Conservation (phyloP, 2,113 vertebrate species). For the Pangasianodon hypophthalmus region DNA sequence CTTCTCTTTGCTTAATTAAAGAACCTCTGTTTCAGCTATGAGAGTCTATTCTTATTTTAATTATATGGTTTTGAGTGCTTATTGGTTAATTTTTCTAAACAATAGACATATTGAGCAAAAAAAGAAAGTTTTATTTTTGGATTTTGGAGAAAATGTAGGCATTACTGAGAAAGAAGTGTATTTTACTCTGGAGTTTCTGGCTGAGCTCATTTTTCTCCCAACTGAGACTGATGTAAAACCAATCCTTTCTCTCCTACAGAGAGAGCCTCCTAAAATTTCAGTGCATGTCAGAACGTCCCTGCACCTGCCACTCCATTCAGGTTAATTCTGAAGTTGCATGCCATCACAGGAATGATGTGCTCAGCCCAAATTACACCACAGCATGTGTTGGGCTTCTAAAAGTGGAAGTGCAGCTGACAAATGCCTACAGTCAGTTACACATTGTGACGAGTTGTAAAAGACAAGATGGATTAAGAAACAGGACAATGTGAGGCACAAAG, state of each 20-base stretch:
- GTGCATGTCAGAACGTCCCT: slow-evolving; percentile 3
- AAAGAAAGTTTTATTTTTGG: not conserved
- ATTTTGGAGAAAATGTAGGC: not conserved
- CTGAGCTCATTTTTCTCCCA: slow-evolving; percentile 12
- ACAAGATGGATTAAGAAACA: not conserved
- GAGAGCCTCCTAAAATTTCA: slow-evolving; percentile 3
- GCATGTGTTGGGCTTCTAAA: slow-evolving; percentile 20
- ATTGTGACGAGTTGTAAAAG: not conserved
- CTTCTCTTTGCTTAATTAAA: not conserved
- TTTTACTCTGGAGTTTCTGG: not conserved
- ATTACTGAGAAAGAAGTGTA: not conserved
- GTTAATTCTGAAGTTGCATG: slow-evolving; percentile 18
- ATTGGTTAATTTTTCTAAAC: not conserved
- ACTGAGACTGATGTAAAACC: slow-evolving; percentile 11
- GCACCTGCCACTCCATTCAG: slow-evolving; percentile 28
- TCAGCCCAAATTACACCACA: slow-evolving; percentile 6
- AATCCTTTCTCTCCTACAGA: not conserved
- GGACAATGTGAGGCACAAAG: no score
- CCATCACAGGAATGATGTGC: slow-evolving; percentile 26
- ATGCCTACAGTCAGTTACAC: not conserved
- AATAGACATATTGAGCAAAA: not conserved
- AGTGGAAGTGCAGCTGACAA: not conserved
- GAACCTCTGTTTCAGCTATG: not conserved
- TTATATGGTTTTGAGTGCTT: not conserved
- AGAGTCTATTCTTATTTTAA: not conserved